A percentile compares a stretch with the other conserved stretches of the same genome.
These are phyloP conservation scores for Xiphias gladius DNA, from an alignment of 2,113 vertebrate species.

Conservation along the genomic window DNA sequence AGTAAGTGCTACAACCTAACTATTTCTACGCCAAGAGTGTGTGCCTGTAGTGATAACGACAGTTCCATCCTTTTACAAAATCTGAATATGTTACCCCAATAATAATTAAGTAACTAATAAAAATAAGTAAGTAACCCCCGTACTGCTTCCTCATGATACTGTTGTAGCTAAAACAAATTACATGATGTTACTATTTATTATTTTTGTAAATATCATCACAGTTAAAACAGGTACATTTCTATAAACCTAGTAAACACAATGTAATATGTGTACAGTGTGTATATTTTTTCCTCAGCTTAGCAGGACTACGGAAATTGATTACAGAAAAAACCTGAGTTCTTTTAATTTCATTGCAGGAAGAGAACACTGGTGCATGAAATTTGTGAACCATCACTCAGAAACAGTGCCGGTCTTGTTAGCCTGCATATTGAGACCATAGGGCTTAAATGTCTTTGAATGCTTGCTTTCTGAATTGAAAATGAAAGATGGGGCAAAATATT, in stretches of 20 bases:
- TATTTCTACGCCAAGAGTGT: not conserved
- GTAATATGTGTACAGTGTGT: not conserved
- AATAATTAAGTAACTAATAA: not conserved
- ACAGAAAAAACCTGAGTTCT: no score
- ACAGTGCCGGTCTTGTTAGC: slow-evolving; percentile 9
- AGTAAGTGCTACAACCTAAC: not conserved
- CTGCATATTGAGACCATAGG: not conserved
- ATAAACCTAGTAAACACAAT: not conserved
- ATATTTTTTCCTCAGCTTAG: no score
- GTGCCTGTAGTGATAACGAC: not conserved
- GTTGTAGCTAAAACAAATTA: not conserved
- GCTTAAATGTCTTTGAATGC: slow-evolving; percentile 14
- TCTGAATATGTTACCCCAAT: not conserved
- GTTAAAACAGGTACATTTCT: no score
- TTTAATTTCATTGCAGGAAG: not conserved
- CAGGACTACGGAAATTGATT: no score
- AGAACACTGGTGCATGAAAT: not conserved
- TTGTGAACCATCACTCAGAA: slow-evolving; percentile 1
- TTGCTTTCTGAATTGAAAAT: slow-evolving; percentile 19
- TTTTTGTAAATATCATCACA: no score
- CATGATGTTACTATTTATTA: not conserved
- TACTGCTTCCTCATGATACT: not conserved
- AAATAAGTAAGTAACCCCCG: not conserved
- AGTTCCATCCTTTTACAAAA: not conserved
- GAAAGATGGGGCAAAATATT: slow-evolving; percentile 12